Evolutionary conservation across 64 coral and sea anemone species (phyloP).

Genomic region (Stichodactyla helianthus): DNA sequence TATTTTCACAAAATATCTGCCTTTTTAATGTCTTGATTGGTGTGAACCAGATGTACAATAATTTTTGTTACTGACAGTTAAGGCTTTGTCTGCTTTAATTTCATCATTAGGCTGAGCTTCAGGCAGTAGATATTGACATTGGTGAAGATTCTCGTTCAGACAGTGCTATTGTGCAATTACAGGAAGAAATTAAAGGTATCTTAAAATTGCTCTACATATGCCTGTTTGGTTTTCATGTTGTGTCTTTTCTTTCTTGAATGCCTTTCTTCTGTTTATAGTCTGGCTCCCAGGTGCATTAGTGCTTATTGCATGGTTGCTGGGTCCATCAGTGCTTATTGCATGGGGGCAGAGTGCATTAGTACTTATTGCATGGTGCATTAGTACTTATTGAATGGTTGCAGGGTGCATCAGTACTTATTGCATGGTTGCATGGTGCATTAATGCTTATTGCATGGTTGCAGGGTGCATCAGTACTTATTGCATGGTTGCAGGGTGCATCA

Average conservation of each 20-base stretch:
- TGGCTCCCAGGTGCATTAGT: background rate
- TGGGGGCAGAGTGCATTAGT: background rate
- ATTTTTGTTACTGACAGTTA: background rate
- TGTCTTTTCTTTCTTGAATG: no score
- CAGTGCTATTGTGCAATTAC: conserved; percentile 1
- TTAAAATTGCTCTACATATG: background rate
- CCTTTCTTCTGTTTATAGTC: background rate
- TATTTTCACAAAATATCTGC: no score
- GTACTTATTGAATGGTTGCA: background rate
- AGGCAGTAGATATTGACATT: conserved; percentile 2
- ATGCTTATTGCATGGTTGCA: background rate
- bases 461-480: background rate
- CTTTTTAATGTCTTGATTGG: no score
- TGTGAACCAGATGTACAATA: background rate
- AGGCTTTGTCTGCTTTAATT: background rate
- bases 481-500: background rate
- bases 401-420: background rate
- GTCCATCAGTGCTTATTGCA: background rate
- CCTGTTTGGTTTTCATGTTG: background rate
- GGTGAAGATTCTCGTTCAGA: conserved; percentile 14
- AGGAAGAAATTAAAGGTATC: conserved; percentile 25
- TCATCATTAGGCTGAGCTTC: background rate
- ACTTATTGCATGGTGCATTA: background rate
- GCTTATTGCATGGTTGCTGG: background rate
- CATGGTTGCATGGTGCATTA: background rate